Evolutionary conservation across 2,888 invertebrate genomes (phyloP).

Genomic region (Platyscelio sp.): DNA sequence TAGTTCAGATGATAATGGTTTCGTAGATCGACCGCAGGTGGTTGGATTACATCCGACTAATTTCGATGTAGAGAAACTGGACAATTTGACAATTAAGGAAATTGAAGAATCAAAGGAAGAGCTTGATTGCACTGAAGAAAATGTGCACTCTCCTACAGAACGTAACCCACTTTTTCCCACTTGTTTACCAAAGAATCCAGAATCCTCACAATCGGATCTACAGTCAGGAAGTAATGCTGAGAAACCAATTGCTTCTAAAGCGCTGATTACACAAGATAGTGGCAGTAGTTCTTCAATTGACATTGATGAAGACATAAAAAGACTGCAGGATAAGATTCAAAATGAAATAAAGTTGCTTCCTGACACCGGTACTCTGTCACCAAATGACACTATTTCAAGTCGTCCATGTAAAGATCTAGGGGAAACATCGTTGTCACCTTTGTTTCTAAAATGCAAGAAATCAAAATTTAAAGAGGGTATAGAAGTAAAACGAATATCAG

Average conservation of each 20-base stretch:
- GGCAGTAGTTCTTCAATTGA: constrained; percentile 3
- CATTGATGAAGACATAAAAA: constrained; percentile 31
- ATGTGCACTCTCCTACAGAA: no score
- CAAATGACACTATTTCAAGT: constrained; percentile 37
- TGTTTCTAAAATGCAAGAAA: constrained; percentile 71
- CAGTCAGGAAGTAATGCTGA: background rate
- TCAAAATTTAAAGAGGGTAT: constrained; percentile 59
- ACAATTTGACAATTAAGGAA: no score
- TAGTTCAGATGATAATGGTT: constrained; percentile 83
- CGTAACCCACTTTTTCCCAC: constrained; percentile 64
- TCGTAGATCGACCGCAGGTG: constrained; percentile 73
- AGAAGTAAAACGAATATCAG: constrained; percentile 28
- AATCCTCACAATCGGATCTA: constrained; percentile 72
- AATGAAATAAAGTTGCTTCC: constrained; percentile 27
- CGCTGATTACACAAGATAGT: background rate
- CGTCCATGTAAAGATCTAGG: constrained; percentile 50
- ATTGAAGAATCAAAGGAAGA: no score
- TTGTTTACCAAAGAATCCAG: constrained; percentile 77
- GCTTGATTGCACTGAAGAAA: no score
- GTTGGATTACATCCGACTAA: constrained; percentile 78
- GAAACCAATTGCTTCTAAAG: background rate
- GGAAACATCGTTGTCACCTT: constrained; percentile 66
- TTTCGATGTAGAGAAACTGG: no score
- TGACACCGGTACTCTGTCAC: background rate
- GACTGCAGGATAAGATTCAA: constrained; percentile 30